Evolutionary conservation across 2,888 invertebrate species (phyloP).

Genomic region (Spodoptera littoralis): DNA sequence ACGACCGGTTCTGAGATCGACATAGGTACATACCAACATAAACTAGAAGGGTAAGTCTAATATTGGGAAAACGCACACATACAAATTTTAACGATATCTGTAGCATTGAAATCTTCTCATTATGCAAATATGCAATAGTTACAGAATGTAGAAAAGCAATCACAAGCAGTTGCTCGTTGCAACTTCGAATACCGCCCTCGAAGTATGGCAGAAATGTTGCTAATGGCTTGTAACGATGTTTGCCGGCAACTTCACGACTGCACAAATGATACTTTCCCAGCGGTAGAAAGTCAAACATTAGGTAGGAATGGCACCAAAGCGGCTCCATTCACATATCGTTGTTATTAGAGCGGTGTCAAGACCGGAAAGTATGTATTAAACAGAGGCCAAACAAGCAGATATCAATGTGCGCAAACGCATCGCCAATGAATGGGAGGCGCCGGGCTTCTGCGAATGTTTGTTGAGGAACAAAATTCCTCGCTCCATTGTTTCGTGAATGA

Average conservation of each 20-base stretch:
- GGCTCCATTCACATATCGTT: slow-evolving; percentile 76
- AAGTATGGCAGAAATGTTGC: slow-evolving; percentile 74
- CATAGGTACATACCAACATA: slow-evolving; percentile 25
- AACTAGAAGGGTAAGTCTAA: slow-evolving; percentile 44
- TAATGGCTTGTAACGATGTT: slow-evolving; percentile 76
- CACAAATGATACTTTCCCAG: slow-evolving; percentile 83
- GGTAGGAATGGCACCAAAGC: slow-evolving; percentile 74
- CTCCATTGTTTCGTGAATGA: slow-evolving; percentile 76
- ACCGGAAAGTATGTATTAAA: slow-evolving; percentile 82
- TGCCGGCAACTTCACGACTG: slow-evolving; percentile 70
- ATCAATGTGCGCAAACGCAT: slow-evolving; percentile 68
- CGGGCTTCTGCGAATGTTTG: slow-evolving; percentile 77
- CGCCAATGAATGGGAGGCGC: slow-evolving; percentile 75
- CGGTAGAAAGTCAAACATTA: slow-evolving; percentile 84
- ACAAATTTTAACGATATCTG: slow-evolving; percentile 51
- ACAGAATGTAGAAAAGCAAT: slow-evolving; percentile 66
- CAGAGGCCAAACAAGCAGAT: slow-evolving; percentile 74
- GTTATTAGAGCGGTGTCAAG: slow-evolving; percentile 78
- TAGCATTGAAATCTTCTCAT: slow-evolving; percentile 60
- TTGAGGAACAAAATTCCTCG: slow-evolving; percentile 77
- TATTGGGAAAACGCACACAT: slow-evolving; percentile 45
- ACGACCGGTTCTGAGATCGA: slow-evolving; percentile 61
- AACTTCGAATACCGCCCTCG: slow-evolving; percentile 64
- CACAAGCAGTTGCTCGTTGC: slow-evolving; percentile 53
- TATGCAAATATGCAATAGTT: slow-evolving; percentile 67